These are phyloP conservation scores for Falco concolor DNA, from an alignment of 2,797 vertebrate genomes.

Conservation along the genomic window DNA sequence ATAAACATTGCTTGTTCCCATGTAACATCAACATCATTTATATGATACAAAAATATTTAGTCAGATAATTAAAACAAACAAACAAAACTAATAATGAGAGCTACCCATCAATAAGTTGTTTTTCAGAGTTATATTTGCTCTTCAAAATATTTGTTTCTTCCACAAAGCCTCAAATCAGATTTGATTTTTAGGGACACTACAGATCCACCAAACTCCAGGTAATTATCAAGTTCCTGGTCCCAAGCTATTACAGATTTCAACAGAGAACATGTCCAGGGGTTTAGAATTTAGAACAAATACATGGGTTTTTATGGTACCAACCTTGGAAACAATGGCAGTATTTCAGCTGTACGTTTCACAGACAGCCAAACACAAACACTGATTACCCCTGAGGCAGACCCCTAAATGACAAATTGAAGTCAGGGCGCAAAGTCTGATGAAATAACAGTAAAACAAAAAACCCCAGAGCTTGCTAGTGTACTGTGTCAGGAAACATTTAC, in stretches of 20 bases:
- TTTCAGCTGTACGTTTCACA: background rate
- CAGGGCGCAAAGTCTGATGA: background rate
- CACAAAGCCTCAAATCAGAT: background rate
- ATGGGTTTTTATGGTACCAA: background rate
- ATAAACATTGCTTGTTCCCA: background rate
- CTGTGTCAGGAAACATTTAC: slow-evolving; percentile 17
- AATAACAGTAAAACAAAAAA: background rate
- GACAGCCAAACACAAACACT: background rate
- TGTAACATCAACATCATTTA: background rate
- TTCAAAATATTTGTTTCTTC: background rate
- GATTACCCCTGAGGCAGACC: background rate
- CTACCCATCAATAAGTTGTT: background rate
- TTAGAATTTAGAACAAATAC: background rate
- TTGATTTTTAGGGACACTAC: background rate
- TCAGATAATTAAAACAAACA: background rate
- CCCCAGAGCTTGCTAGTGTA: background rate
- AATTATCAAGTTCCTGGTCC: background rate
- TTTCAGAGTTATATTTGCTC: background rate
- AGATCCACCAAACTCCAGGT: background rate
- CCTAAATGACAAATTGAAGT: background rate
- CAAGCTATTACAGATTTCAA: background rate
- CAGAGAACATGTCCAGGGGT: background rate
- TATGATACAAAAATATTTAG: slow-evolving; percentile 10
- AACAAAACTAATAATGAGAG: background rate
- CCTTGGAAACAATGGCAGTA: background rate